A percentile compares a stretch with the other conserved stretches of the same genome.
Evolutionary conservation across 2,888 invertebrate species (phyloP).

Genomic region (Gortyna flavago): DNA sequence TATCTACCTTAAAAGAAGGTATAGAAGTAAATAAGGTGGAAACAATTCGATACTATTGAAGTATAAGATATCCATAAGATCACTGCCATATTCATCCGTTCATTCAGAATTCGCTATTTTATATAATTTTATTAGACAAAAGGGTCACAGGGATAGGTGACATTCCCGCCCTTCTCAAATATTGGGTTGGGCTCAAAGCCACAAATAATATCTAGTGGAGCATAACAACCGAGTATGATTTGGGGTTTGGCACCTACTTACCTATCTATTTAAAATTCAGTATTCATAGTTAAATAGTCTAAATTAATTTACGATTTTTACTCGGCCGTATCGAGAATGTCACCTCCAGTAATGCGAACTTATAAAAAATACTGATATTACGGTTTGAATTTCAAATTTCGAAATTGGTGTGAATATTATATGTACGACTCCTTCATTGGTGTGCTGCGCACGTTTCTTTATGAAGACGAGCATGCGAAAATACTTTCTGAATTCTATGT

Average conservation of each 20-base stretch:
- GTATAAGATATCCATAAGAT: neutral
- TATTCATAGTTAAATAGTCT: slow-evolving; percentile 1
- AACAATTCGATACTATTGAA: neutral
- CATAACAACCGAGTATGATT: slow-evolving; percentile 26
- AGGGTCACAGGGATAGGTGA: slow-evolving; percentile 31
- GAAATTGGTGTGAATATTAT: slow-evolving; percentile 52
- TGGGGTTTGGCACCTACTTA: slow-evolving; percentile 26
- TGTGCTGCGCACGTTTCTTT: slow-evolving; percentile 44
- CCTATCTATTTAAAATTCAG: neutral
- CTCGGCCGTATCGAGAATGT: slow-evolving; percentile 18
- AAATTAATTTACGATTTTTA: slow-evolving; percentile 4
- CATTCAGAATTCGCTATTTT: slow-evolving; percentile 22
- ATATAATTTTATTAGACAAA: slow-evolving; percentile 35
- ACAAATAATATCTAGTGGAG: slow-evolving; percentile 46
- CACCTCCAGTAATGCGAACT: slow-evolving; percentile 20
- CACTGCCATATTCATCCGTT: slow-evolving; percentile 17
- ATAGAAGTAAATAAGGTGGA: neutral
- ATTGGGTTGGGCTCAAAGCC: slow-evolving; percentile 40
- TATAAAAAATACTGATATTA: slow-evolving; percentile 27
- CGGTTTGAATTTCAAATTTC: slow-evolving; percentile 44
- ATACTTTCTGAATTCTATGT: slow-evolving; percentile 47
- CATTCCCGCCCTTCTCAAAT: slow-evolving; percentile 30
- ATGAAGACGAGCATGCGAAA: slow-evolving; percentile 52
- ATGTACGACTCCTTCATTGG: slow-evolving; percentile 28
- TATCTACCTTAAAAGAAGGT: slow-evolving; percentile 1